phyloP scores from a whole-genome alignment of 2,113 vertebrate genomes.

The Nycticebus coucang region DNA sequence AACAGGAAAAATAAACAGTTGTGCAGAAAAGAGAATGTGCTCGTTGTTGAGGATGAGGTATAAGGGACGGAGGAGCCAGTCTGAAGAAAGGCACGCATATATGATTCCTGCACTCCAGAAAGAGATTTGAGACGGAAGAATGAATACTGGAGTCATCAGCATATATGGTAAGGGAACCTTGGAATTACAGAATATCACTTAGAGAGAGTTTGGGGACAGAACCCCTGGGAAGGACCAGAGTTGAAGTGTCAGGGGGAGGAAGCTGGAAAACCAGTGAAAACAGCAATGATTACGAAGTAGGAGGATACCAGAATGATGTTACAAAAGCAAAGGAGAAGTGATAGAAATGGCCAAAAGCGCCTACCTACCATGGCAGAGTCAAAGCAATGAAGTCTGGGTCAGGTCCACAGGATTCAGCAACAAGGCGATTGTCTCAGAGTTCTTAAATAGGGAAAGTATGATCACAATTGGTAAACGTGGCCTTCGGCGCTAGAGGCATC shows the following conservation, averaged over 20 bases:
- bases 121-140: neutral
- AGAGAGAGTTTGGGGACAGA: neutral
- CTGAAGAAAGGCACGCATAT: neutral
- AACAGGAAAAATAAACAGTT: neutral
- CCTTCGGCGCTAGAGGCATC: neutral
- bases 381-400: neutral
- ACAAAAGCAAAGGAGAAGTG: neutral
- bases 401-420: neutral
- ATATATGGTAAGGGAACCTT: neutral
- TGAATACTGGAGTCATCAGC: neutral
- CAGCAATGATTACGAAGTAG: neutral
- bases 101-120: neutral
- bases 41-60: neutral
- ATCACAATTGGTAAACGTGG: neutral
- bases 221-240: neutral
- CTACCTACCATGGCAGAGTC: neutral
- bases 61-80: neutral
- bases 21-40: neutral
- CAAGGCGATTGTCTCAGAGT: neutral
- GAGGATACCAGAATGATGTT: neutral
- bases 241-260: neutral
- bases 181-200: neutral
- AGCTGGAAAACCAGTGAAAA: neutral
- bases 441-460: neutral
- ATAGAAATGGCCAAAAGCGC: neutral